phyloP scores from a whole-genome alignment of 2,797 vertebrate species.

The Xiphophorus birchmanni region DNA sequence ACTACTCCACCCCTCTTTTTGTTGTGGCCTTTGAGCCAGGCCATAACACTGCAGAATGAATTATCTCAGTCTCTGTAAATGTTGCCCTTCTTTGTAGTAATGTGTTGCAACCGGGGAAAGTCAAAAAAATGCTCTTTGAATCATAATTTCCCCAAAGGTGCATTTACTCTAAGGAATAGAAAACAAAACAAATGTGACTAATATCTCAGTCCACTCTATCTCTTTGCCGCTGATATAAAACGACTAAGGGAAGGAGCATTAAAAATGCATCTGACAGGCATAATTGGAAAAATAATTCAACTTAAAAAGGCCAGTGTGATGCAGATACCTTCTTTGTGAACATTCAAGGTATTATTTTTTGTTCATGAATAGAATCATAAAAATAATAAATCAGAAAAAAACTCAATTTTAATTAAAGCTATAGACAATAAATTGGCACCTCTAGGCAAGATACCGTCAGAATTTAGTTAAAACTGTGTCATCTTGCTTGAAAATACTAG shows the following conservation, averaged over 20 bases:
- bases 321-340: neutral
- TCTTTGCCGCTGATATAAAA: constrained; percentile 30
- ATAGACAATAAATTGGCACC: constrained; percentile 6
- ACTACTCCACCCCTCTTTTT: no score
- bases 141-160: constrained; percentile 38
- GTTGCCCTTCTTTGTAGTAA: constrained; percentile 23
- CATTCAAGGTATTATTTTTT: neutral
- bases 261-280: constrained; percentile 14
- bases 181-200: constrained; percentile 12
- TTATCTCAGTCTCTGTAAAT: constrained; percentile 23
- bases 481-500: neutral
- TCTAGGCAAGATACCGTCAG: neutral
- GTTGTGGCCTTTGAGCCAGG: no score
- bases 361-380: constrained; percentile 7
- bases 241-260: constrained; percentile 4
- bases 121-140: constrained; percentile 14
- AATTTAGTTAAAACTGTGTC: neutral
- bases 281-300: constrained; percentile 11
- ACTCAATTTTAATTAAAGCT: neutral
- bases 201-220: constrained; percentile 25
- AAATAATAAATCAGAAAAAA: constrained; percentile 6
- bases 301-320: constrained; percentile 18
- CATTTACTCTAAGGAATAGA: constrained; percentile 20
- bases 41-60: constrained; percentile 1
- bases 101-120: neutral